Conservation (phyloP, 2,888 invertebrate species). For the Melanophora roralis region DNA sequence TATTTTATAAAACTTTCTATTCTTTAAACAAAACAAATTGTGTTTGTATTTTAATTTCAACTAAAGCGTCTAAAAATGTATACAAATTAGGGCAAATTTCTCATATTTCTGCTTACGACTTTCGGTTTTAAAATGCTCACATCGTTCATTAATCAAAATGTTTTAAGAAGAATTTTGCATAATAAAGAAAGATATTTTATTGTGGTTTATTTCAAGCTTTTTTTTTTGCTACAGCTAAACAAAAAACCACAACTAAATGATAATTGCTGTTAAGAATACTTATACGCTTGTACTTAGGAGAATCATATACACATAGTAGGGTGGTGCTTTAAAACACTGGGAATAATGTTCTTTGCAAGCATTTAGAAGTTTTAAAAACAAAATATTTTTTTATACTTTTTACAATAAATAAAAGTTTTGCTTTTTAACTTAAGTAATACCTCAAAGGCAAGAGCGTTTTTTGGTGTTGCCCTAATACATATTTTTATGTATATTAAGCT, state of each 20-base stretch:
- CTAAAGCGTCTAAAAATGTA: no score
- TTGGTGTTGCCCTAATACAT: no score
- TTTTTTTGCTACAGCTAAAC: neutral
- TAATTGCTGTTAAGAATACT: neutral
- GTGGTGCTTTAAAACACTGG: neutral
- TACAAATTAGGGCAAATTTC: neutral
- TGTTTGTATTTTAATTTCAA: no score
- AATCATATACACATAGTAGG: neutral
- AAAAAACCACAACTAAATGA: constrained; percentile 7
- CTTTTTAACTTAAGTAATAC: no score
- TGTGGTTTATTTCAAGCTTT: neutral
- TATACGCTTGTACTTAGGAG: neutral
- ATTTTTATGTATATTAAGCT: neutral
- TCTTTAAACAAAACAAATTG: no score
- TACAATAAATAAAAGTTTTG: no score
- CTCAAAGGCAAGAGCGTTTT: no score
- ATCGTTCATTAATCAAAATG: neutral
- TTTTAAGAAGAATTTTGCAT: neutral
- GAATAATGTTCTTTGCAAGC: neutral
- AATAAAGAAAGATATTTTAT: neutral
- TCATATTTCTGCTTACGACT: neutral
- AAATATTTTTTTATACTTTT: no score
- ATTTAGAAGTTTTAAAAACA: neutral
- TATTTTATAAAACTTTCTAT: no score
- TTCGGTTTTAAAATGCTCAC: neutral